Evolutionary conservation across 2,113 vertebrate species (phyloP).

Genomic region (Epinephelus fuscoguttatus): DNA sequence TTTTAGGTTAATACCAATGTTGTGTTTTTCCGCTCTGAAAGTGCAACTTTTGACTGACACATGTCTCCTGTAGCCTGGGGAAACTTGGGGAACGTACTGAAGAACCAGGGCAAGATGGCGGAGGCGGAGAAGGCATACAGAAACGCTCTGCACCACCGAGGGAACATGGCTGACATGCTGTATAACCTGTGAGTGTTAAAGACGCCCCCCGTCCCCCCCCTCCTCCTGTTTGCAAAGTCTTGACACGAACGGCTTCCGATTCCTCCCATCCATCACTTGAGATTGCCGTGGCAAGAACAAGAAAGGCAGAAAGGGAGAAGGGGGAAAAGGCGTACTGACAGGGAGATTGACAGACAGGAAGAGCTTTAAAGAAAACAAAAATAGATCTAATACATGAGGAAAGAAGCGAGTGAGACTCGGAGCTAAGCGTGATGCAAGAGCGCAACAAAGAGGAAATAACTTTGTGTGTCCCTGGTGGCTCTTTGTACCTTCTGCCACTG

Average conservation of each 20-base stretch:
- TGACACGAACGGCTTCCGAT: constrained; percentile 26
- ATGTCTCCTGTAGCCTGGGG: constrained; percentile 91
- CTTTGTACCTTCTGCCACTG: constrained; percentile 54
- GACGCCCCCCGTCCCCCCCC: background rate
- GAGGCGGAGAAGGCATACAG: constrained; percentile 97
- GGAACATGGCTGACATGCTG: constrained; percentile 99
- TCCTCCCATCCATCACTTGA: constrained; percentile 45
- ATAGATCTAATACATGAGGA: constrained; percentile 35
- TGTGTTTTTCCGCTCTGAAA: constrained; percentile 17
- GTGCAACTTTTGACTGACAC: constrained; percentile 36
- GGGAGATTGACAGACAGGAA: constrained; percentile 18
- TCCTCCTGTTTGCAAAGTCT: constrained; percentile 27
- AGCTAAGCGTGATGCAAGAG: constrained; percentile 32
- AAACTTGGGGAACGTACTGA: constrained; percentile 98
- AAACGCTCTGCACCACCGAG: constrained; percentile 96
- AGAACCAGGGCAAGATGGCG: constrained; percentile 97
- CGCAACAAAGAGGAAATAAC: constrained; percentile 41
- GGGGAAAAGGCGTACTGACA: background rate
- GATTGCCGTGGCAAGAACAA: constrained; percentile 10
- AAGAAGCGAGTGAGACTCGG: constrained; percentile 17
- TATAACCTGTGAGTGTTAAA: constrained; percentile 96
- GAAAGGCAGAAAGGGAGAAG: constrained; percentile 6
- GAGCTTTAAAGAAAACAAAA: constrained; percentile 29
- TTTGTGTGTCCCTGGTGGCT: constrained; percentile 53
- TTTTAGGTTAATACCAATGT: background rate